Percentiles rank a stretch among this genome's conserved stretches.
Evolutionary conservation across 1,140 invertebrate genomes (phyloP).

Genomic region (Megalopta genalis): DNA sequence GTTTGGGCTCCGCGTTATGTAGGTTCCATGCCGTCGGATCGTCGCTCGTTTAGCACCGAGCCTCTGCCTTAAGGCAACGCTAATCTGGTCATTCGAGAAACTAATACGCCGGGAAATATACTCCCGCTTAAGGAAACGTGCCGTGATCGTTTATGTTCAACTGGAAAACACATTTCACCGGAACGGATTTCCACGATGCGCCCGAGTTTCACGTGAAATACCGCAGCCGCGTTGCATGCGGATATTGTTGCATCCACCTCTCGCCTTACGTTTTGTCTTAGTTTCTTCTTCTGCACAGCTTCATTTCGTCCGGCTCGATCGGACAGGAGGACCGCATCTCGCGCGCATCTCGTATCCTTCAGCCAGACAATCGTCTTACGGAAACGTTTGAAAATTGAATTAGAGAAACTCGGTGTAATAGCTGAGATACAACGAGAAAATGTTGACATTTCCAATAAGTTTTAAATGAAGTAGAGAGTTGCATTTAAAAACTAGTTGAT

Average conservation of each 20-base stretch:
- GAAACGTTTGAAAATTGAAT: no score
- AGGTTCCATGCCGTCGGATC: conserved; percentile 21
- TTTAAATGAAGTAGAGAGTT: no score
- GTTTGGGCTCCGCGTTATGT: conserved; percentile 43
- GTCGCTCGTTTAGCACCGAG: conserved; percentile 25
- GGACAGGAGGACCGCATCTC: no score
- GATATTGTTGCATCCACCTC: neutral
- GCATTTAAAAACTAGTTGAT: no score
- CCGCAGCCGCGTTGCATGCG: neutral
- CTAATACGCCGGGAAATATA: conserved; percentile 42
- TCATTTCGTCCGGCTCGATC: no score
- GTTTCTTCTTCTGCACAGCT: no score
- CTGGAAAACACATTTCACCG: conserved; percentile 5
- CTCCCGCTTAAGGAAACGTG: conserved; percentile 31
- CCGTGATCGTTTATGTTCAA: conserved; percentile 27
- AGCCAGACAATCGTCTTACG: no score
- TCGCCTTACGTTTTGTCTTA: no score
- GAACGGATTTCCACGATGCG: neutral
- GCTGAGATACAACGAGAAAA: no score
- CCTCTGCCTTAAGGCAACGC: conserved; percentile 54
- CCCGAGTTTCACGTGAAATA: neutral
- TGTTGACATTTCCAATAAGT: no score
- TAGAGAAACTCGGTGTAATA: no score
- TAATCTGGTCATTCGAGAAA: conserved; percentile 51
- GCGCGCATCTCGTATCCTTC: no score